Evolutionary conservation across 2,888 invertebrate species (phyloP).

Genomic region (Syrphus vitripennis): DNA sequence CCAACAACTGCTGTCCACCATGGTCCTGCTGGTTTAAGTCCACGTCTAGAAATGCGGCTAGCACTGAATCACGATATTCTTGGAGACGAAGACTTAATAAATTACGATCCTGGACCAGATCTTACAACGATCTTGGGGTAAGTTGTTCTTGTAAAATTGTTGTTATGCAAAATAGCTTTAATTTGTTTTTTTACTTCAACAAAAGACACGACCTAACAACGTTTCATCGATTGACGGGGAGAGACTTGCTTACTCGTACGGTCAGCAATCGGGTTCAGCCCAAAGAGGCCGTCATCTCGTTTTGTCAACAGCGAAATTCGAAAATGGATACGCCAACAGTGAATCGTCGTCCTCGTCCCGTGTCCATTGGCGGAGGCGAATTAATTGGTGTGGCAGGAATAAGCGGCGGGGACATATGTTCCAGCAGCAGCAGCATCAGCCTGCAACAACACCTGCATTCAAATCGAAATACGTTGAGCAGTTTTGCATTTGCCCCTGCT

Average conservation of each 20-base stretch:
- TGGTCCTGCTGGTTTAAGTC: slow-evolving; percentile 83
- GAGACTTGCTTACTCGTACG: slow-evolving; percentile 81
- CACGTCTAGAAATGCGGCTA: slow-evolving; percentile 86
- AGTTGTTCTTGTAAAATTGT: slow-evolving; percentile 5
- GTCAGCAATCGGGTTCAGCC: slow-evolving; percentile 80
- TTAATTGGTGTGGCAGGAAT: slow-evolving; percentile 58
- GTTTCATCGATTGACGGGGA: slow-evolving; percentile 81
- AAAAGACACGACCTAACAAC: slow-evolving; percentile 81
- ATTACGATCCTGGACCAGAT: slow-evolving; percentile 81
- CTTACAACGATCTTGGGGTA: slow-evolving; percentile 81
- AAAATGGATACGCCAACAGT: slow-evolving; percentile 82
- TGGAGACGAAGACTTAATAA: slow-evolving; percentile 82
- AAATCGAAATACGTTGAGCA: slow-evolving; percentile 85
- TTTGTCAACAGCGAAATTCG: slow-evolving; percentile 82
- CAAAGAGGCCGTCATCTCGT: slow-evolving; percentile 81
- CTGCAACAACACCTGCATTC: slow-evolving; percentile 77
- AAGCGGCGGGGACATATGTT: slow-evolving; percentile 20
- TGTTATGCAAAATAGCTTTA: neutral
- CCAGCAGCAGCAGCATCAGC: slow-evolving; percentile 71
- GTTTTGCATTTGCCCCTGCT: slow-evolving; percentile 84
- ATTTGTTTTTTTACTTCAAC: neutral
- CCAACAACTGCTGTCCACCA: slow-evolving; percentile 65
- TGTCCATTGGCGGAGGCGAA: slow-evolving; percentile 54
- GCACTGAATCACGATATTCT: slow-evolving; percentile 83
- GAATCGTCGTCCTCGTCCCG: slow-evolving; percentile 80